These are phyloP conservation scores for Nylanderia fulva DNA, from an alignment of 1,140 invertebrate species.

Conservation along the genomic window DNA sequence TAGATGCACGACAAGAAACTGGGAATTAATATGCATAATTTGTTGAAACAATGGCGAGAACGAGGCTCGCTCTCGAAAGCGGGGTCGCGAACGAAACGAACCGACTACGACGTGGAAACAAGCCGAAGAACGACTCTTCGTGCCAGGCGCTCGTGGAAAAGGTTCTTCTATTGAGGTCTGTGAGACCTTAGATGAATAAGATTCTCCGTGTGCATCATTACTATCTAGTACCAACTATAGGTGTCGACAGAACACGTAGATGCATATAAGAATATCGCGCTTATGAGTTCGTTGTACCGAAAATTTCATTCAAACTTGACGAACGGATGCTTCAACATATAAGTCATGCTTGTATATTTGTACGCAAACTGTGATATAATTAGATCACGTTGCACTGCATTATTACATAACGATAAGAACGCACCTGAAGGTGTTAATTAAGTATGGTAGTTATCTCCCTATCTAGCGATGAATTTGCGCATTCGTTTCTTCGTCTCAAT, in stretches of 20 bases:
- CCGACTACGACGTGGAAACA: constrained; percentile 68
- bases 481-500: background rate
- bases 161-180: constrained; percentile 42
- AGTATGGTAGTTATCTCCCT: constrained; percentile 22
- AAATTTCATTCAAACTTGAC: constrained; percentile 34
- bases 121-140: constrained; percentile 50
- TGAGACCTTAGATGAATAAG: constrained; percentile 11
- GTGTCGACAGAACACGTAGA: constrained; percentile 1
- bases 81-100: constrained; percentile 70
- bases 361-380: background rate
- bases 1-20: constrained; percentile 62
- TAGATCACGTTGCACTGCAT: background rate
- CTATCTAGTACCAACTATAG: background rate
- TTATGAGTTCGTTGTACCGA: constrained; percentile 30
- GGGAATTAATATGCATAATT: constrained; percentile 76
- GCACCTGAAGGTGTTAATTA: constrained; percentile 18
- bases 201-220: constrained; percentile 37
- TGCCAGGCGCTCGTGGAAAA: constrained; percentile 34
- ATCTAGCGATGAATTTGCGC: background rate
- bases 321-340: background rate
- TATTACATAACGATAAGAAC: constrained; percentile 40
- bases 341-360: background rate
- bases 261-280: too few relatives aligned
- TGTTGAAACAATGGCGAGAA: constrained; percentile 76
- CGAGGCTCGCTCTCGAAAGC: constrained; percentile 73